Evolutionary conservation across 2,113 vertebrate genomes (phyloP), one percentile per base, ranked within the genome.

Genomic region (Heterotilapia buettikoferi): DNA sequence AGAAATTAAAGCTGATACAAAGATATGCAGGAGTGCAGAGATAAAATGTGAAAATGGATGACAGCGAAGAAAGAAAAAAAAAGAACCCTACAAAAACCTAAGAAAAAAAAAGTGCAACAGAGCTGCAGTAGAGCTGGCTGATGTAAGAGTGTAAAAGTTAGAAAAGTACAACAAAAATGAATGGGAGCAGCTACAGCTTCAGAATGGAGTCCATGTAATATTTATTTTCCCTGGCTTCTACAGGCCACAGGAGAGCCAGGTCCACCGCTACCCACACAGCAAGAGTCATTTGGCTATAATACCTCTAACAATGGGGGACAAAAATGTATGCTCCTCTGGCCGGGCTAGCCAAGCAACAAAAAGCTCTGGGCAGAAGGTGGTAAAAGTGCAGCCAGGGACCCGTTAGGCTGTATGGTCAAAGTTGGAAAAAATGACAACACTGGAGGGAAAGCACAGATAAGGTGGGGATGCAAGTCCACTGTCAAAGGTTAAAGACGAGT

Each of bases 261-360:
- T 81, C 43, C 47, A 71, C 38, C 57, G 59, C 90, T 89, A 66
- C 82, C 71, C 84, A 82, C 63, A 71, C 7, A 76, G 43, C 31
- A 31, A 84, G 86, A 84, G 80, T 73, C 18, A 91, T 92, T 90
- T 92, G 90, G 76, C 82, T 84, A 87, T 86, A 88, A 90, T 26
- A 83, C n/a, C 71, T 66, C 85, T 63, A 89, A 83, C 73, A 82
- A 86, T 18, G 16, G 68, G 40, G 71, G 56, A 19, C 13, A 2
- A 78, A 56, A 88, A 89, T 86, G 80, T 85, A 29, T 66, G 57
- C 29, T 59, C 47, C 50, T 85, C 14, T 84, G 68, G 56, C 16
- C 2, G 3, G 43, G 57, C 43, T 50, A 45, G 57, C 43, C n/a
- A 5, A 80, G 45, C 76, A 82, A 84, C 82, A 71, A 19, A 38